These are phyloP conservation scores for Anarhynchus alexandrinus DNA, from an alignment of 2,113 vertebrate species.

Conservation along the genomic window DNA sequence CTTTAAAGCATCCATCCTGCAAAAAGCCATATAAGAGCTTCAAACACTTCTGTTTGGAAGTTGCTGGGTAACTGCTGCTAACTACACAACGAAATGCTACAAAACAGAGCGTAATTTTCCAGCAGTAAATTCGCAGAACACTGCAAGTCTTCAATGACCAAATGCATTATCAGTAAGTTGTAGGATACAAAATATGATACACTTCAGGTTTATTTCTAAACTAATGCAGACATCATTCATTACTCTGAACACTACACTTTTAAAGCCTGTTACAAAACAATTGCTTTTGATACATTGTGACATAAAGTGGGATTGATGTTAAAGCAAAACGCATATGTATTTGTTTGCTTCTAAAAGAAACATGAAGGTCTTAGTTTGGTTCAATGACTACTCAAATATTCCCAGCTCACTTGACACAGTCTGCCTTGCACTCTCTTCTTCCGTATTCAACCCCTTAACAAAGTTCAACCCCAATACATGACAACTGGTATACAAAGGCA, in stretches of 20 bases:
- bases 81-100: background rate
- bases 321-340: background rate
- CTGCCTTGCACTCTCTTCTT: background rate
- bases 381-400: background rate
- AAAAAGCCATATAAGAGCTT: background rate
- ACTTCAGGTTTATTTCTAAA: background rate
- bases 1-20: background rate
- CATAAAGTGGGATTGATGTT: background rate
- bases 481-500: background rate
- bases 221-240: background rate
- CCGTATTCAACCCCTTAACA: background rate
- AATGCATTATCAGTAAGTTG: background rate
- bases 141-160: background rate
- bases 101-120: background rate
- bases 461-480: background rate
- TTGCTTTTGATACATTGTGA: background rate
- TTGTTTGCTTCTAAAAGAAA: background rate
- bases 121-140: background rate
- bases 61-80: slow-evolving; percentile 29
- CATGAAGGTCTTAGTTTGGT: background rate
- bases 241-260: background rate
- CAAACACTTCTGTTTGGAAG: background rate
- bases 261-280: background rate
- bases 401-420: background rate
- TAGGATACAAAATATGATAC: background rate